Evolutionary conservation across 1,140 invertebrate species (phyloP).

Genomic region (Nymphalis io): DNA sequence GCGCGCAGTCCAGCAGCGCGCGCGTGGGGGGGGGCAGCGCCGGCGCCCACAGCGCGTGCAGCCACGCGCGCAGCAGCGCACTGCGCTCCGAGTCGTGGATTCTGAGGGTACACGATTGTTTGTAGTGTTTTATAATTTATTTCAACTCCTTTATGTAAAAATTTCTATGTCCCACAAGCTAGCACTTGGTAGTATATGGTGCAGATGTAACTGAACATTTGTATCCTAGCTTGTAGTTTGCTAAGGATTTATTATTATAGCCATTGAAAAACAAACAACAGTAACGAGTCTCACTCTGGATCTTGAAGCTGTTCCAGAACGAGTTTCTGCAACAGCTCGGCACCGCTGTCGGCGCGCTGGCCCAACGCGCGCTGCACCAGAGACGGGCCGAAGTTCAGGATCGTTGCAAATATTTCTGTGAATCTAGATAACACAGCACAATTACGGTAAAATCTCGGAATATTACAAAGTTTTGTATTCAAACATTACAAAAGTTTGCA

Average conservation of each 20-base stretch:
- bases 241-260: too few species aligned
- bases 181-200: too few species aligned
- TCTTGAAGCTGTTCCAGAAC: conserved; percentile 49
- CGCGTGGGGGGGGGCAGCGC: conserved; percentile 34
- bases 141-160: too few species aligned
- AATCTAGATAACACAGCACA: conserved; percentile 46
- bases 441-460: too few species aligned
- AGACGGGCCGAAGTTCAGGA: conserved; percentile 49
- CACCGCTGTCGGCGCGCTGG: conserved; percentile 43
- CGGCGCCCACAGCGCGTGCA: conserved; percentile 49
- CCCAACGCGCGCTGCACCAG: conserved; percentile 61
- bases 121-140: too few species aligned
- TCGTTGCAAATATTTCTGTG: conserved; percentile 46
- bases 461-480: too few species aligned
- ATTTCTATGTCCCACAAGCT: too few species aligned
- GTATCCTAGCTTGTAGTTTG: too few species aligned
- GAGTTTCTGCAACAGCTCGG: conserved; percentile 43
- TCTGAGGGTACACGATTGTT: neutral
- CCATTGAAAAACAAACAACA: too few species aligned
- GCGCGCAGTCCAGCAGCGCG: conserved; percentile 41
- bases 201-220: too few species aligned
- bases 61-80: conserved; percentile 50
- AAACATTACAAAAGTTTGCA: neutral
- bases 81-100: neutral
- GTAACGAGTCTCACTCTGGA: neutral